These are phyloP conservation scores for Drosophila kanekoi DNA, from an alignment of 2,888 invertebrate genomes.

Conservation along the genomic window DNA sequence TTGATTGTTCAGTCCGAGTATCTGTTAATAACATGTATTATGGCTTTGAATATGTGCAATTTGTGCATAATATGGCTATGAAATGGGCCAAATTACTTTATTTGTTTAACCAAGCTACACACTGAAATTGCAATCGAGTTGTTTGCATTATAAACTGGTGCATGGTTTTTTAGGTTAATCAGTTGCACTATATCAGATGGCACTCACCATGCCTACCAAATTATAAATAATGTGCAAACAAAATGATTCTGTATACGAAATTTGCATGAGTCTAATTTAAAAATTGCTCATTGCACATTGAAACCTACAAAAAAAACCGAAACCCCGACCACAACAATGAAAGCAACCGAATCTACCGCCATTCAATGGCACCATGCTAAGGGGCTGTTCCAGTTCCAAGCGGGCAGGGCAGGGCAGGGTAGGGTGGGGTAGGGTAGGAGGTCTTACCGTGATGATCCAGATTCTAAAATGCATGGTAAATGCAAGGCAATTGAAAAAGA, in stretches of 20 bases:
- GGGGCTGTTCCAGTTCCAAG: slow-evolving; percentile 32
- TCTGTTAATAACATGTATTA: background rate
- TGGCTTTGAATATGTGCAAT: background rate
- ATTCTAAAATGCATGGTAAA: slow-evolving; percentile 64
- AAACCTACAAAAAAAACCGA: slow-evolving; percentile 55
- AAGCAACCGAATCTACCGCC: slow-evolving; percentile 34
- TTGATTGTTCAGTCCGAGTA: background rate
- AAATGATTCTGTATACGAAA: slow-evolving; percentile 53
- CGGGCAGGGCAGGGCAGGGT: too few relatives aligned
- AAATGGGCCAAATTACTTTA: slow-evolving; percentile 20
- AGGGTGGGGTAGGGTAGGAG: background rate
- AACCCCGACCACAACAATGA: slow-evolving; percentile 37
- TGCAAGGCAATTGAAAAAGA: slow-evolving; percentile 74
- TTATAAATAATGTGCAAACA: slow-evolving; percentile 61
- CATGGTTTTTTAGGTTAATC: slow-evolving; percentile 66
- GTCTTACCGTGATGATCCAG: slow-evolving; percentile 58
- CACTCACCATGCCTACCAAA: slow-evolving; percentile 8
- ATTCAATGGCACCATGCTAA: slow-evolving; percentile 51
- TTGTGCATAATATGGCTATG: background rate
- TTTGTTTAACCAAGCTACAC: slow-evolving; percentile 50
- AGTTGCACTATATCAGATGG: slow-evolving; percentile 46
- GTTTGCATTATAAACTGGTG: slow-evolving; percentile 25
- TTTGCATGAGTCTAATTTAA: slow-evolving; percentile 81
- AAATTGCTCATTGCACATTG: slow-evolving; percentile 75
- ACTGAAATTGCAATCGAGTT: slow-evolving; percentile 12